Percentiles rank a stretch among this genome's conserved stretches.
phyloP scores from a whole-genome alignment of 2,113 vertebrate species.

The Eptesicus fuscus region DNA sequence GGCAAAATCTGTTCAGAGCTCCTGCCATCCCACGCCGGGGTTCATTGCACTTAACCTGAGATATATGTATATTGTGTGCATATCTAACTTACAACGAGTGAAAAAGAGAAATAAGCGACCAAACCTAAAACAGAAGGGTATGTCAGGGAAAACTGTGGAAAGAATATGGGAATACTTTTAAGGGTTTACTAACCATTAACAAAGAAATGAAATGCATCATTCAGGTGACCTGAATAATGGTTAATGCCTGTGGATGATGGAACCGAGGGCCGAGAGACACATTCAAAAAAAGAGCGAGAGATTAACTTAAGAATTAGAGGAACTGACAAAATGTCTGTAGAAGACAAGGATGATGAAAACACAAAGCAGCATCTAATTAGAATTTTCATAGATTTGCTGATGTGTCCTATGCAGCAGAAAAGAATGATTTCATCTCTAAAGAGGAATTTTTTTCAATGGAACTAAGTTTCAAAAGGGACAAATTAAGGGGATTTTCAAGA shows the following conservation, averaged over 20 bases:
- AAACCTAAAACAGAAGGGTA: neutral
- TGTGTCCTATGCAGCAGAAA: neutral
- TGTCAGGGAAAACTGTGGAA: neutral
- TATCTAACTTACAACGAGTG: neutral
- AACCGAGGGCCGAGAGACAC: neutral
- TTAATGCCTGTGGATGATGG: neutral
- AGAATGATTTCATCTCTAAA: neutral
- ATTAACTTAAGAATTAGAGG: neutral
- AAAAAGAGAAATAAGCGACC: neutral
- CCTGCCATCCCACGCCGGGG: neutral
- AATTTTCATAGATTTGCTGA: neutral
- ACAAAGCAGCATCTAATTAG: neutral
- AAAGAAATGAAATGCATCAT: neutral
- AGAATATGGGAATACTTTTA: neutral
- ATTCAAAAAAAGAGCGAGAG: no score
- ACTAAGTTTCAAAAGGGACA: neutral
- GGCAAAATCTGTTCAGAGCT: neutral
- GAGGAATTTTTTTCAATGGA: neutral
- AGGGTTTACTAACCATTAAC: neutral
- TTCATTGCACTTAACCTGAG: neutral
- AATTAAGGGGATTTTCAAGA: neutral
- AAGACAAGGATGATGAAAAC: neutral
- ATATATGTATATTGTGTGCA: neutral
- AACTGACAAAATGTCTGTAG: neutral
- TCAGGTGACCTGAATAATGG: neutral